Conservation (phyloP, 2,797 vertebrate genomes). For the Coregonus suidteri region DNA sequence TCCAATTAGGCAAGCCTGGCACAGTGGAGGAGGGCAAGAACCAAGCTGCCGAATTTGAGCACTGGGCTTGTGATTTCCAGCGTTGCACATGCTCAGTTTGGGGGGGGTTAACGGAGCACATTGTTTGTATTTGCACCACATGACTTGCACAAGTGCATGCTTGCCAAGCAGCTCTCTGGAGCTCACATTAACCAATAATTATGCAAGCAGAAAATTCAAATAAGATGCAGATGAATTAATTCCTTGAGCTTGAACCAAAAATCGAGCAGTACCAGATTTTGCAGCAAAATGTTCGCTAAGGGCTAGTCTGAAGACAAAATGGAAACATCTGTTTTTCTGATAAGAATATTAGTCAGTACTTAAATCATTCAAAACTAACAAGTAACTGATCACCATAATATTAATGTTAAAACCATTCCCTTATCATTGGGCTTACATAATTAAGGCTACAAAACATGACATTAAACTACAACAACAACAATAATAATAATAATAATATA, state of each 20-base stretch:
- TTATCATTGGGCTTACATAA: too few species aligned
- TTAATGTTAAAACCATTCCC: too few species aligned
- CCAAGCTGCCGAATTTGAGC: not conserved
- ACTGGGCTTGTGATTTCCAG: not conserved
- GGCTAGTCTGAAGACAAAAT: not conserved
- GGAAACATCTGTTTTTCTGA: not conserved
- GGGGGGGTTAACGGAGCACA: conserved; percentile 46
- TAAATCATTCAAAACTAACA: not conserved
- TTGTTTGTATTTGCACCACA: conserved; percentile 69
- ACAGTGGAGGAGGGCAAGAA: conserved; percentile 37
- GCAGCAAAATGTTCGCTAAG: not conserved
- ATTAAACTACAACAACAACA: too few species aligned
- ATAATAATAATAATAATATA: too few species aligned
- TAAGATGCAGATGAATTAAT: conserved; percentile 71
- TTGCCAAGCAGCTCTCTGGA: conserved; percentile 55
- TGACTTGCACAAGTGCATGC: conserved; percentile 60
- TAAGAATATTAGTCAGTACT: not conserved
- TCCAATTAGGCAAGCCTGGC: conserved; percentile 56
- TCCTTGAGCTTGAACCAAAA: conserved; percentile 48
- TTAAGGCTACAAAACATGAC: too few species aligned
- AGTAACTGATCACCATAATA: not conserved
- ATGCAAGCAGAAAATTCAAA: conserved; percentile 76
- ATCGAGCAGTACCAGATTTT: not conserved
- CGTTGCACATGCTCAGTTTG: conserved; percentile 1
- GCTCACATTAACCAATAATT: conserved; percentile 67